phyloP scores from a whole-genome alignment of 2,888 invertebrate genomes.

The Diabrotica balteata region DNA sequence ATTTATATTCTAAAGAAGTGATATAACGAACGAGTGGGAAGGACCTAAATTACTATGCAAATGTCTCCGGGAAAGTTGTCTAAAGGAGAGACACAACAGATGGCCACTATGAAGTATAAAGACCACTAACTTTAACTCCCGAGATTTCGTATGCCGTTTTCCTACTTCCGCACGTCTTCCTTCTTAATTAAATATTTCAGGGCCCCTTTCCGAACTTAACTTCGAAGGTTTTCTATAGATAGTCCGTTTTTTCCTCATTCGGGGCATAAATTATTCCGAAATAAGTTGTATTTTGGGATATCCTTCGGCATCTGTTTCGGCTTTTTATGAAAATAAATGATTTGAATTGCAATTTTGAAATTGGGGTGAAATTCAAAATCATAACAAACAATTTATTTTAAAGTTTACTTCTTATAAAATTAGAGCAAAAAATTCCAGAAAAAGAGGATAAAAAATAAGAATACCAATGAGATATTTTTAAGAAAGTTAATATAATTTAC shows the following conservation, averaged over 20 bases:
- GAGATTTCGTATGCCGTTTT: conserved; percentile 34
- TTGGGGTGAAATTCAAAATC: no score
- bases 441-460: no score
- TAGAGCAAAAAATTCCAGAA: no score
- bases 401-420: no score
- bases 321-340: background rate
- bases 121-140: conserved; percentile 55
- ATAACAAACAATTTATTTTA: no score
- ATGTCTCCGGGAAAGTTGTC: conserved; percentile 59
- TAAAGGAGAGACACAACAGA: conserved; percentile 60
- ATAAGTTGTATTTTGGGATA: conserved; percentile 13
- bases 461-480: no score
- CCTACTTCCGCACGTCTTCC: conserved; percentile 25
- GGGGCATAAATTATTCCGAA: conserved; percentile 16
- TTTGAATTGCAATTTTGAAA: no score
- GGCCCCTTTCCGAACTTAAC: conserved; percentile 34
- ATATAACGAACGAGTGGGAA: conserved; percentile 45
- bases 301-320: conserved; percentile 13
- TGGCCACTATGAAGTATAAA: conserved; percentile 67
- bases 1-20: conserved; percentile 20
- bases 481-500: no score
- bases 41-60: conserved; percentile 61
- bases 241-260: conserved; percentile 16
- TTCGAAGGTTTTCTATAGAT: conserved; percentile 31
- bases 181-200: conserved; percentile 42